Percentiles rank a stretch among this genome's conserved stretches.
Evolutionary conservation across 1,140 invertebrate species (phyloP).

Genomic region (Drosophila insularis): DNA sequence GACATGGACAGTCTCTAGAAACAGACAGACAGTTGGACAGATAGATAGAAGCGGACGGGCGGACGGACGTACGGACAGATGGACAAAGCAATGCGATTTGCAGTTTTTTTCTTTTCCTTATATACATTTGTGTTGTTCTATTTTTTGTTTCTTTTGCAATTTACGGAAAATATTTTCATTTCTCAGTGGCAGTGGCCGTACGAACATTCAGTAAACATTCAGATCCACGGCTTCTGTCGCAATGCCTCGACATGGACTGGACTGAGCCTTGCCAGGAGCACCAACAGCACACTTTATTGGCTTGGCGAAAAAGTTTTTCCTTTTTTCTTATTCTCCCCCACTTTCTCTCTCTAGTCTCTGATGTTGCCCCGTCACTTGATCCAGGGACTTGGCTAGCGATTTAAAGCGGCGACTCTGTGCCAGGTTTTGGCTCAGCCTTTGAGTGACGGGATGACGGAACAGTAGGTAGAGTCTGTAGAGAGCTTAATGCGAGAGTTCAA

Average conservation of each 20-base stretch:
- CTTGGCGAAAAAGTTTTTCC: conserved; percentile 51
- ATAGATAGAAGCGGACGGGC: not conserved
- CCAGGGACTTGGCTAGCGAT: conserved; percentile 39
- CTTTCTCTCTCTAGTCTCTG: not conserved
- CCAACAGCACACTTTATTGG: conserved; percentile 45
- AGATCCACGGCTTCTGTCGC: conserved; percentile 20
- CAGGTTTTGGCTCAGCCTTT: conserved; percentile 47
- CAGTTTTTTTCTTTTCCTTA: conserved; percentile 26
- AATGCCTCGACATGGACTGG: not conserved
- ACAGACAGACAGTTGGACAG: not conserved
- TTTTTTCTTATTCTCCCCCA: not conserved
- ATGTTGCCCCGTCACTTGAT: conserved; percentile 21
- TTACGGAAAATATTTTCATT: conserved; percentile 71
- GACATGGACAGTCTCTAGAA: conserved; percentile 3
- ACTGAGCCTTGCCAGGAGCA: conserved; percentile 21
- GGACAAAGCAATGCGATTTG: conserved; percentile 53
- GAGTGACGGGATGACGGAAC: conserved; percentile 41
- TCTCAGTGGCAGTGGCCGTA: conserved; percentile 13
- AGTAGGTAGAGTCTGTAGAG: too few relatives aligned
- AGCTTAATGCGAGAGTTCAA: conserved; percentile 42
- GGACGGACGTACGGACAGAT: conserved; percentile 19
- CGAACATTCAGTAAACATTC: conserved; percentile 18
- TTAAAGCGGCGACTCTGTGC: conserved; percentile 32
- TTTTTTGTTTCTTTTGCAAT: conserved; percentile 26
- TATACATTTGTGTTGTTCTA: conserved; percentile 15